Percentiles rank a stretch among this genome's conserved stretches.
Evolutionary conservation across 1,140 invertebrate genomes (phyloP).

Genomic region (Drosophila leontia): DNA sequence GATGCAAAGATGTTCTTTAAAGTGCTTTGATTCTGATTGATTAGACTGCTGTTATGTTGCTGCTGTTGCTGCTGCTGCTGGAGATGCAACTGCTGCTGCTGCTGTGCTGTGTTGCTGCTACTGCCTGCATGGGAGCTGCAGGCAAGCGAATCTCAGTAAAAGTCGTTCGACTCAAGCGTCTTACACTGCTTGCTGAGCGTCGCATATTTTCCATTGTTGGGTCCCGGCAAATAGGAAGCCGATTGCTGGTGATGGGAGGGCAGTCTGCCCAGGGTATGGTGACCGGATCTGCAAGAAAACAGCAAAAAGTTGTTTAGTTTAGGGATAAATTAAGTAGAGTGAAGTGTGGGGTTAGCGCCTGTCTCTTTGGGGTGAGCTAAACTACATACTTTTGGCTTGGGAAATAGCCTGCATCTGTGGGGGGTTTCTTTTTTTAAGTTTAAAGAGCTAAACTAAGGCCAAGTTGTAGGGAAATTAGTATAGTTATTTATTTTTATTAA

Average conservation of each 20-base stretch:
- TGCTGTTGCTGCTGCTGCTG: conserved; percentile 62
- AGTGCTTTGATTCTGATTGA: conserved; percentile 62
- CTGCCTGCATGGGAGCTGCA: conserved; percentile 86
- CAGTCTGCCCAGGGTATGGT: conserved; percentile 86
- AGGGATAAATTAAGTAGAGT: fast-evolving
- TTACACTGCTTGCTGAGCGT: conserved; percentile 97
- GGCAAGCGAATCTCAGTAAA: conserved; percentile 94
- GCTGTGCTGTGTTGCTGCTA: conserved; percentile 84
- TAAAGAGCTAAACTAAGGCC: neutral
- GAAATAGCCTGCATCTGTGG: neutral
- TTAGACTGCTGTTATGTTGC: conserved; percentile 43
- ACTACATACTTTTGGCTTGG: neutral
- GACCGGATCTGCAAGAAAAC: conserved; percentile 69
- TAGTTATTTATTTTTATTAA: too few relatives aligned
- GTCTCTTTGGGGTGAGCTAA: neutral
- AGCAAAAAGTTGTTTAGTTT: neutral
- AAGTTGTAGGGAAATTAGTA: neutral
- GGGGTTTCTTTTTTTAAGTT: neutral
- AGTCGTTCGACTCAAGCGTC: conserved; percentile 96
- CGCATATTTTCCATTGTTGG: conserved; percentile 93
- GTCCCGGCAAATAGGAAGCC: conserved; percentile 84
- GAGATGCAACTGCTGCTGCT: conserved; percentile 58
- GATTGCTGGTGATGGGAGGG: conserved; percentile 85
- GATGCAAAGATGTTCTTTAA: conserved; percentile 84
- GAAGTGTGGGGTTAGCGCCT: neutral